A percentile compares a stretch with the other conserved stretches of the same genome.
phyloP scores from a whole-genome alignment of 2,888 invertebrate genomes.

The Morpho deidamia region DNA sequence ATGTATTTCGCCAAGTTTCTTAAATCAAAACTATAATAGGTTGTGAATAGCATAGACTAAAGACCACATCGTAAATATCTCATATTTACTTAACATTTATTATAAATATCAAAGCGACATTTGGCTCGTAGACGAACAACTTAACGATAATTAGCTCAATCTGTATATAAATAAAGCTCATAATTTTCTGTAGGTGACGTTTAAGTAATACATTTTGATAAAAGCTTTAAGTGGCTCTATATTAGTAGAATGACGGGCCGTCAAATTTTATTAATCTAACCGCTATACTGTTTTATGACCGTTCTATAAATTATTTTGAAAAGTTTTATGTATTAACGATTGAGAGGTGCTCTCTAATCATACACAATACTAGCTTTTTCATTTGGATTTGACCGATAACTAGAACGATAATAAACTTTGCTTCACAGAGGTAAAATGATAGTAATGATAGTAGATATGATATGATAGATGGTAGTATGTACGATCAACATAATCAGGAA shows the following conservation, averaged over 20 bases:
- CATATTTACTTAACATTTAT: constrained; percentile 30
- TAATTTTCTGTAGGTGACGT: constrained; percentile 14
- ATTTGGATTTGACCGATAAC: background rate
- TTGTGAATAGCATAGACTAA: constrained; percentile 17
- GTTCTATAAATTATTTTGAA: constrained; percentile 66
- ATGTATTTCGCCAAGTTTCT: background rate
- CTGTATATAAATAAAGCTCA: constrained; percentile 22
- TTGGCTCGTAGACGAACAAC: constrained; percentile 7
- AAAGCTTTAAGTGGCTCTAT: constrained; percentile 38
- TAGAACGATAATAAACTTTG: no score
- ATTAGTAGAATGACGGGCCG: constrained; percentile 55
- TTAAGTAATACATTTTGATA: constrained; percentile 34
- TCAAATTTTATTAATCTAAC: constrained; percentile 61
- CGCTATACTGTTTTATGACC: constrained; percentile 57
- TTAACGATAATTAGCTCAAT: constrained; percentile 21
- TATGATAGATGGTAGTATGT: no score
- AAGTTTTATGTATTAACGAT: constrained; percentile 63
- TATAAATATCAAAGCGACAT: constrained; percentile 23
- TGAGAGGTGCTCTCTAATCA: constrained; percentile 57
- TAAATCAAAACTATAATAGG: constrained; percentile 8
- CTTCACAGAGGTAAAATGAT: no score
- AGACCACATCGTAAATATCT: constrained; percentile 22
- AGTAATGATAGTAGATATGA: no score
- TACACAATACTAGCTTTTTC: constrained; percentile 47
- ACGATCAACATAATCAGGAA: no score